These are phyloP conservation scores for Ceryle rudis DNA, from an alignment of 2,797 vertebrate species.

Conservation along the genomic window DNA sequence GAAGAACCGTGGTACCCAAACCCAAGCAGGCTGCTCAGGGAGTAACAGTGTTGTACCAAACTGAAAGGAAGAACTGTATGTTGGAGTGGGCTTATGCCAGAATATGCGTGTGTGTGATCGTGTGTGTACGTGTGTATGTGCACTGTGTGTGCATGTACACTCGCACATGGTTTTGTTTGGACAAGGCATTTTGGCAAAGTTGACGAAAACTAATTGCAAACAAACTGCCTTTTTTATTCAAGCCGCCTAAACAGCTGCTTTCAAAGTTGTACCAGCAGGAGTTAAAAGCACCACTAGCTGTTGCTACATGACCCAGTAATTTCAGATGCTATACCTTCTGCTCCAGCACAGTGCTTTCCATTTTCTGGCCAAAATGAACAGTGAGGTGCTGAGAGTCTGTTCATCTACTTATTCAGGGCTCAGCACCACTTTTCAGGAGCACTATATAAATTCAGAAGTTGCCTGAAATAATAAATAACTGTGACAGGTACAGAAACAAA, in stretches of 20 bases:
- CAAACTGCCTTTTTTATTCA: not conserved
- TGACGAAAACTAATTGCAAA: not conserved
- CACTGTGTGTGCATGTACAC: not conserved
- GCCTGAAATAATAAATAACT: constrained; percentile 61
- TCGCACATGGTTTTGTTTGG: not conserved
- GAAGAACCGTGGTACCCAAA: not conserved
- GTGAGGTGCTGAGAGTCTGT: constrained; percentile 13
- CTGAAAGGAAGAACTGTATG: not conserved
- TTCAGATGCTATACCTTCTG: not conserved
- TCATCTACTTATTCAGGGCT: not conserved
- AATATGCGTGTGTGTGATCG: not conserved
- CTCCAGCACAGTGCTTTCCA: not conserved
- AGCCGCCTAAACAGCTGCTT: constrained; percentile 5
- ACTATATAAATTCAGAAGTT: constrained; percentile 54
- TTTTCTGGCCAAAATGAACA: constrained; percentile 13
- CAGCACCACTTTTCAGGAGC: constrained; percentile 48
- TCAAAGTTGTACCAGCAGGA: not conserved
- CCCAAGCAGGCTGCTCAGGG: not conserved
- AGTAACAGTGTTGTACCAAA: not conserved
- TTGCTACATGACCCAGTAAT: not conserved
- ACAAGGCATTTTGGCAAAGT: not conserved
- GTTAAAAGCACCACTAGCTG: not conserved
- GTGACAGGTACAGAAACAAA: constrained; percentile 69
- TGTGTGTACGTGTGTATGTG: not conserved
- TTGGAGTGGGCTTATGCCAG: rapidly evolving